These are phyloP conservation scores for Rhinophrynus dorsalis DNA, from an alignment of 2,797 vertebrate species.

Conservation along the genomic window DNA sequence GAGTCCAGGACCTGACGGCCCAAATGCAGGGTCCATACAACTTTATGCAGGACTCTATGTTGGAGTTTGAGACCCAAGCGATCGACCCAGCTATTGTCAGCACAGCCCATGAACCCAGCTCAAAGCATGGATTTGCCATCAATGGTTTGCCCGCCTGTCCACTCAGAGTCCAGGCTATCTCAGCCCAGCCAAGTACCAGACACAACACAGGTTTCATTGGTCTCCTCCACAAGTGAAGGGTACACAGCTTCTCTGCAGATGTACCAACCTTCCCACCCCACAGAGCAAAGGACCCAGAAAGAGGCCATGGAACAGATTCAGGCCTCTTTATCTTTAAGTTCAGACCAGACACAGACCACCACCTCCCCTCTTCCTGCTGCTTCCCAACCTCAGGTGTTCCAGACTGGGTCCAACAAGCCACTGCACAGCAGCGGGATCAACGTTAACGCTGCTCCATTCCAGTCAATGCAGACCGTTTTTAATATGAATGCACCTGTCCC, in stretches of 20 bases:
- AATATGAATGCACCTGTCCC: conserved; percentile 95
- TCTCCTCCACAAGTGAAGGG: conserved; percentile 83
- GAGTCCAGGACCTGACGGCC: conserved; percentile 96
- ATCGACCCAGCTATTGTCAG: conserved; percentile 96
- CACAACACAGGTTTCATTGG: conserved; percentile 87
- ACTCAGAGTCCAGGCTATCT: conserved; percentile 85
- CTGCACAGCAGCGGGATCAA: conserved; percentile 96
- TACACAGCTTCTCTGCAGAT: conserved; percentile 81
- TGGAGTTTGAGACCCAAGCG: conserved; percentile 95
- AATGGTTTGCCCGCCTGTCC: conserved; percentile 88
- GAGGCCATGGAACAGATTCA: conserved; percentile 88
- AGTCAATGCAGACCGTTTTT: conserved; percentile 98
- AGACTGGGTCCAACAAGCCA: conserved; percentile 88
- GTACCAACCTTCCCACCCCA: conserved; percentile 85
- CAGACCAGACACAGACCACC: conserved; percentile 85
- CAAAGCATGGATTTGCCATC: conserved; percentile 87
- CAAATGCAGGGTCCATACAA: conserved; percentile 98
- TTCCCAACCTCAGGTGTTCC: conserved; percentile 91
- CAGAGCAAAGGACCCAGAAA: conserved; percentile 83
- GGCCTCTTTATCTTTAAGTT: conserved; percentile 87
- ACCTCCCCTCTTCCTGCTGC: conserved; percentile 86
- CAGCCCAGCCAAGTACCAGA: conserved; percentile 83
- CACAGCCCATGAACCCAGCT: conserved; percentile 92
- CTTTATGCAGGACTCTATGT: conserved; percentile 99
- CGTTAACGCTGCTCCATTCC: conserved; percentile 98